Evolutionary conservation across 2,888 invertebrate species (phyloP), one percentile per base, ranked within the genome.

Genomic region (Dinocampus coccinellae): DNA sequence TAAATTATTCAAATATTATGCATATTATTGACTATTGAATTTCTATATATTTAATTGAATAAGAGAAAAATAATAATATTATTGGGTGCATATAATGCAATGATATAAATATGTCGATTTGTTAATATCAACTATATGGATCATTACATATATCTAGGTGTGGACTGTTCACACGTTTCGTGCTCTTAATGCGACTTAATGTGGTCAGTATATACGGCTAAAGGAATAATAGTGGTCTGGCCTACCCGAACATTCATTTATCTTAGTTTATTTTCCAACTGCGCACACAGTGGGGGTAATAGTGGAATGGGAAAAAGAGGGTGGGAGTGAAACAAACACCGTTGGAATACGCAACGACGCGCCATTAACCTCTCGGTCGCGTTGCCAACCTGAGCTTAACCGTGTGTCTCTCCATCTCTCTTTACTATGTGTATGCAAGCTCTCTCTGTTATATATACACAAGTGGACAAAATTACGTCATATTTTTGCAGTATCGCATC

Each of bases 211-310:
- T 82, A 47, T 20, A 16, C 20, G 82, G 80, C 80, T 80, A 80
- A 83, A 82, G 82, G 82, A 84, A 83, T 83, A 84, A 84, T 82
- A 83, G 84, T 80, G 77, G 80, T 60, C 76, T 79, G 78, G 76
- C 80, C 80, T 81, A 80, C 80, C 78, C 70, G 80, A 78, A 81
- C 83, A 84, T 83, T 83, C 84, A 84, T 84, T 84, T 84, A 84
- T 84, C 84, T 84, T 83, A 84, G 84, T 84, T 84, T 84, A 84
- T 84, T 84, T n/a, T 83, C 83, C 82, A 81, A 83, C 84, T 83
- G 81, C 80, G 83, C 20, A 16, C 47, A 9, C n/a, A 29, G 29
- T 3, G 29, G 7, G 29, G 29, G 7, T 29, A 7, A 29, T 4
- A 7, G 29, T 3, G 29, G 3, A 29, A 29, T 4, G 3, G 7